phyloP scores from a whole-genome alignment of 1,140 invertebrate species.

The Kradibia gibbosae region DNA sequence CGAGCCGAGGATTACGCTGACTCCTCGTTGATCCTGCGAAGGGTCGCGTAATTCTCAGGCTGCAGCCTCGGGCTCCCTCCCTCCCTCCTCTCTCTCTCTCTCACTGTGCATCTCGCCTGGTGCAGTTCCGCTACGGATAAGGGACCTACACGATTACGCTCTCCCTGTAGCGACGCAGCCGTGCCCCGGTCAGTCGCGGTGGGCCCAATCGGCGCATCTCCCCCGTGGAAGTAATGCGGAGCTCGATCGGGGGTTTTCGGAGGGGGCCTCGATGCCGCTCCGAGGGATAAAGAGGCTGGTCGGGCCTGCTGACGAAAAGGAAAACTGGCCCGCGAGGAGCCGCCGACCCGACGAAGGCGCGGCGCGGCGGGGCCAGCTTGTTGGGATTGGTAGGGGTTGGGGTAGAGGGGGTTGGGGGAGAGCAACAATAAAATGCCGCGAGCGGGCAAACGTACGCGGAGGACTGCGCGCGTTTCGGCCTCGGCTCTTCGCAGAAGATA shows the following conservation, averaged over 20 bases:
- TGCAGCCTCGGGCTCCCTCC: too few species aligned
- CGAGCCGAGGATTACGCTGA: too few species aligned
- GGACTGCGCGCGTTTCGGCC: neutral
- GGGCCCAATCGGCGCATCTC: too few species aligned
- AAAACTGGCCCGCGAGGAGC: neutral
- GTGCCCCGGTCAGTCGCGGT: too few species aligned
- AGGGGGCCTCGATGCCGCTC: neutral
- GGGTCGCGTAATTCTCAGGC: too few species aligned
- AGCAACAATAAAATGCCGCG: slow-evolving; percentile 60
- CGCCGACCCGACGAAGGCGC: neutral
- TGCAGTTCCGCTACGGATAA: too few species aligned
- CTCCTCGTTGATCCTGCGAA: too few species aligned
- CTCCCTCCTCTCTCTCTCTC: too few species aligned
- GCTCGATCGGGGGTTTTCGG: neutral
- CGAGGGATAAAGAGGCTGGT: neutral
- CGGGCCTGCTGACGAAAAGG: neutral
- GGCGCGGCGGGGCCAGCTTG: too few species aligned
- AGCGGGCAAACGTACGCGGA: neutral
- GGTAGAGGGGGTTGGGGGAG: neutral
- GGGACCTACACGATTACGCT: too few species aligned
- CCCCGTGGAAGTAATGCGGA: neutral
- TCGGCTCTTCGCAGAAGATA: slow-evolving; percentile 45
- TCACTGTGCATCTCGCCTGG: too few species aligned
- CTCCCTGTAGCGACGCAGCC: too few species aligned
- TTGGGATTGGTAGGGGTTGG: neutral